These are phyloP conservation scores for Poecile montanus DNA, from an alignment of 2,797 vertebrate genomes.

Conservation along the genomic window DNA sequence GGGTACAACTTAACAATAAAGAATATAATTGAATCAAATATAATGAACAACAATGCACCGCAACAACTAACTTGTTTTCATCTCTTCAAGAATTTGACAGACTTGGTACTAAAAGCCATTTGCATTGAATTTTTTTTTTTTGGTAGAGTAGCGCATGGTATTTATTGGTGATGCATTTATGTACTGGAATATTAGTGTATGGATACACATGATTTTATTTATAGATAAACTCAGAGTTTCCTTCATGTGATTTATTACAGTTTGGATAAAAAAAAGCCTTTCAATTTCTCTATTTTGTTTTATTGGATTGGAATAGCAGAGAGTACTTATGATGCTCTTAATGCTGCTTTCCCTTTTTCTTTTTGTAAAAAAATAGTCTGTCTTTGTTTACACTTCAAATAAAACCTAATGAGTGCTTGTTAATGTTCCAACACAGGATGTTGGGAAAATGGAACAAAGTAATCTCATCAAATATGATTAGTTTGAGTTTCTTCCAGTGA, in stretches of 20 bases:
- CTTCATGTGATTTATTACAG: neutral
- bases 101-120: neutral
- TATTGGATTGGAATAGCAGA: neutral
- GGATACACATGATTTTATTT: neutral
- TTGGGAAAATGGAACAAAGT: constrained; percentile 38
- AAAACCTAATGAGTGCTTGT: constrained; percentile 26
- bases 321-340: neutral
- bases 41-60: too few relatives aligned
- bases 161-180: neutral
- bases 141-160: neutral
- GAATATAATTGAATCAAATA: too few relatives aligned
- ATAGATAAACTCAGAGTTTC: neutral
- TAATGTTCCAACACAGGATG: constrained; percentile 26
- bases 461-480: constrained; percentile 10
- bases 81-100: neutral
- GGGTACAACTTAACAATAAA: too few relatives aligned
- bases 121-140: neutral
- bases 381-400: constrained; percentile 27
- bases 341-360: constrained; percentile 19
- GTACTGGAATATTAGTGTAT: neutral
- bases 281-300: neutral
- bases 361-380: constrained; percentile 1
- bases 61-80: neutral
- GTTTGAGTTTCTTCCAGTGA: constrained; percentile 32
- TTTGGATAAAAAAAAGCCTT: neutral